These are phyloP conservation scores for Seriola rivoliana DNA, from an alignment of 2,113 vertebrate genomes.

Conservation along the genomic window DNA sequence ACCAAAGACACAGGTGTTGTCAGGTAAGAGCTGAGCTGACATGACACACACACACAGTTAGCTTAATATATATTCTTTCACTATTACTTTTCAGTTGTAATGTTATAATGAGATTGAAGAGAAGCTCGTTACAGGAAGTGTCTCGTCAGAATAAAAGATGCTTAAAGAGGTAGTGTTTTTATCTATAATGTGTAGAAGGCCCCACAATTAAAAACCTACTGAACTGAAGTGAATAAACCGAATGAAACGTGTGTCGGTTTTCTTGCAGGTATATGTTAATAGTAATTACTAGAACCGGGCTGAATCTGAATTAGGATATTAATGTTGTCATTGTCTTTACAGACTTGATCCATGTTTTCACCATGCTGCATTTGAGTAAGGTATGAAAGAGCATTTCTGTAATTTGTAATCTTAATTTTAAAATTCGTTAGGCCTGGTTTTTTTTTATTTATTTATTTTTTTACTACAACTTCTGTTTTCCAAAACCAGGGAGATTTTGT, in stretches of 20 bases:
- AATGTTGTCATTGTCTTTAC: neutral
- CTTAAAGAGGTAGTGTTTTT: neutral
- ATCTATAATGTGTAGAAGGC: neutral
- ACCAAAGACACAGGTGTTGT: neutral
- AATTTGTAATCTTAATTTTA: neutral
- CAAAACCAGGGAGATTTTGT: conserved; percentile 92
- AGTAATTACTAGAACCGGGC: neutral
- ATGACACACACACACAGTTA: too few relatives aligned
- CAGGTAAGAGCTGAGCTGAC: conserved; percentile 59
- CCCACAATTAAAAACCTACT: too few relatives aligned
- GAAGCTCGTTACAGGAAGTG: neutral
- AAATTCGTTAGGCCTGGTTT: neutral
- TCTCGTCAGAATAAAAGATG: neutral
- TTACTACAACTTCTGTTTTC: neutral
- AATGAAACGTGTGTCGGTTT: neutral
- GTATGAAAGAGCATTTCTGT: conserved; percentile 62
- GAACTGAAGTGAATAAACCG: neutral
- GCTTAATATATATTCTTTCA: neutral
- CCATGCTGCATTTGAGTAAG: conserved; percentile 83
- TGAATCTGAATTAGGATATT: neutral
- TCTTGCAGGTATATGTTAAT: neutral
- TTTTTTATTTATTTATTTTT: neutral
- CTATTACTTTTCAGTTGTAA: neutral
- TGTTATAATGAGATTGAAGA: neutral
- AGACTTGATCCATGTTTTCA: conserved; percentile 47